phyloP scores from a whole-genome alignment of 2,113 vertebrate species.

The Scatophagus argus region DNA sequence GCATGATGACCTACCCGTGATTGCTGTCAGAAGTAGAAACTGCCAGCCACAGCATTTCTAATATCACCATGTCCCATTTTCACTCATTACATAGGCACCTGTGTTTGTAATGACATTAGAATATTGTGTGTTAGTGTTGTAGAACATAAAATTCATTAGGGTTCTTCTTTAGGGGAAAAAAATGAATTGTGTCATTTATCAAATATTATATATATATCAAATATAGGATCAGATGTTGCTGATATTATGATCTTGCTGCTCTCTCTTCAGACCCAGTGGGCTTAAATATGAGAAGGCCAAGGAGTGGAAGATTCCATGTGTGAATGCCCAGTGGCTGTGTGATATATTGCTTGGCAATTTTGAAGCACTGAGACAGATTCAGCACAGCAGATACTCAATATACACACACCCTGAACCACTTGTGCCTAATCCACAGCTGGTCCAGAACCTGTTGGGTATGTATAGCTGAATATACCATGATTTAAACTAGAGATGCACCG shows the following conservation, averaged over 20 bases:
- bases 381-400: constrained; percentile 89
- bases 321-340: constrained; percentile 96
- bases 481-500: too few relatives aligned
- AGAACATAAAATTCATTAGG: too few relatives aligned
- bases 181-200: too few relatives aligned
- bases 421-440: constrained; percentile 89
- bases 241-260: neutral
- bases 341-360: constrained; percentile 95
- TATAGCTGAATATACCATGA: neutral
- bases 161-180: too few relatives aligned
- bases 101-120: neutral
- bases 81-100: neutral
- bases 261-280: constrained; percentile 86
- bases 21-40: neutral
- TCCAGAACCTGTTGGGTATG: constrained; percentile 91
- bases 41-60: neutral
- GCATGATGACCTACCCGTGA: neutral
- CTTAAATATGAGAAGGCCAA: constrained; percentile 97
- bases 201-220: too few relatives aligned
- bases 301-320: constrained; percentile 97
- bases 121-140: neutral
- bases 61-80: neutral
- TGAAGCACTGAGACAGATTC: constrained; percentile 92
- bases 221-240: neutral
- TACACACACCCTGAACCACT: constrained; percentile 92